These are phyloP conservation scores for Molothrus aeneus DNA, from an alignment of 2,797 vertebrate genomes.

Conservation along the genomic window DNA sequence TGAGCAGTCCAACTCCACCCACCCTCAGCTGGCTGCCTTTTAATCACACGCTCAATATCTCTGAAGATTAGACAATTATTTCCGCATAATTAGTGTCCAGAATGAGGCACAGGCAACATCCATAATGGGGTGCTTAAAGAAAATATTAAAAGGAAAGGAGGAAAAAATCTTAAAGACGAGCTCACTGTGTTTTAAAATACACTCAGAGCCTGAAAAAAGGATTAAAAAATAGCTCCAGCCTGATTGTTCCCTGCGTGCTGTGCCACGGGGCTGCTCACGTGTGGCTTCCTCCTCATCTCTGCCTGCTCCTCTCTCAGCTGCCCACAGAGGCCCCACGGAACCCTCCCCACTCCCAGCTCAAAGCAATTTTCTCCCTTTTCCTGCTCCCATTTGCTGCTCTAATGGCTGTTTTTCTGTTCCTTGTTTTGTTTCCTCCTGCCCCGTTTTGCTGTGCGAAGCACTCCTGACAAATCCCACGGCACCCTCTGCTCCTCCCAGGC, in stretches of 20 bases:
- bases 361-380: not conserved
- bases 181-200: not conserved
- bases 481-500: not conserved
- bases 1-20: slow-evolving; percentile 23
- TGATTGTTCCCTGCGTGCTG: not conserved
- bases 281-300: not conserved
- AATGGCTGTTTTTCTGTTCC: not conserved
- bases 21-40: slow-evolving; percentile 45
- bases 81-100: slow-evolving; percentile 50
- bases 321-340: not conserved
- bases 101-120: slow-evolving; percentile 43
- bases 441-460: not conserved
- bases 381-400: not conserved
- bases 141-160: not conserved
- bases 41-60: slow-evolving; percentile 59
- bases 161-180: not conserved
- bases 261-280: not conserved
- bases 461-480: not conserved
- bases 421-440: not conserved
- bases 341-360: not conserved
- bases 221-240: not conserved
- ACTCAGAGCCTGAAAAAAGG: not conserved
- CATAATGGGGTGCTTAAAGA: not conserved
- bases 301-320: not conserved
- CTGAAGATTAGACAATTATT: slow-evolving; percentile 59